These are phyloP conservation scores for Calliscelio sp. DNA, from an alignment of 2,888 invertebrate genomes.

Conservation along the genomic window DNA sequence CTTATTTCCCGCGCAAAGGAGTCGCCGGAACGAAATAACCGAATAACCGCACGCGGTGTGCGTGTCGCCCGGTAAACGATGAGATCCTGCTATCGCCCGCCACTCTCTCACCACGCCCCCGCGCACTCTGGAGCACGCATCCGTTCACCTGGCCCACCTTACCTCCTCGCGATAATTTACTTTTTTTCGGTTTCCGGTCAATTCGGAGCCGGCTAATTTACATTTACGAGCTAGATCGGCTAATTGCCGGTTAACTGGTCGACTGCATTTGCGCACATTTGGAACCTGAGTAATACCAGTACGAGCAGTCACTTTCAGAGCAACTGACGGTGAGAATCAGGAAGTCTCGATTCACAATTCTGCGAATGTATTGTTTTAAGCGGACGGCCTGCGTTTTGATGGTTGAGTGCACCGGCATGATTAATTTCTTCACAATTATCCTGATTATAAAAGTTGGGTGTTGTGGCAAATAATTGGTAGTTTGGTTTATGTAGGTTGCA, in stretches of 20 bases:
- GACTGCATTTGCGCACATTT: slow-evolving; percentile 82
- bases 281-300: no score
- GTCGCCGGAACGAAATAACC: slow-evolving; percentile 74
- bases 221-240: slow-evolving; percentile 85
- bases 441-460: not conserved
- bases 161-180: slow-evolving; percentile 81
- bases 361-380: slow-evolving; percentile 42
- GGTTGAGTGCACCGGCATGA: slow-evolving; percentile 10
- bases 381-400: not conserved
- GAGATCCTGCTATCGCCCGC: slow-evolving; percentile 76
- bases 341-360: slow-evolving; percentile 43
- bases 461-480: not conserved
- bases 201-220: slow-evolving; percentile 83
- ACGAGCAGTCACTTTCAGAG: slow-evolving; percentile 11
- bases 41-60: slow-evolving; percentile 70
- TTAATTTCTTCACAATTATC: slow-evolving; percentile 39
- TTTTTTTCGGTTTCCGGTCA: slow-evolving; percentile 82
- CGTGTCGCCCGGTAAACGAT: slow-evolving; percentile 75
- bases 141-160: slow-evolving; percentile 83
- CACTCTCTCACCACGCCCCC: slow-evolving; percentile 70
- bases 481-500: no score
- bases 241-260: slow-evolving; percentile 86
- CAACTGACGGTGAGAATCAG: slow-evolving; percentile 62
- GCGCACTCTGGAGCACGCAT: slow-evolving; percentile 74
- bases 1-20: slow-evolving; percentile 71